Percentiles rank a stretch among this genome's conserved stretches.
Conservation (phyloP, 2,797 vertebrate genomes). For the Hyperoplus lanceolatus region DNA sequence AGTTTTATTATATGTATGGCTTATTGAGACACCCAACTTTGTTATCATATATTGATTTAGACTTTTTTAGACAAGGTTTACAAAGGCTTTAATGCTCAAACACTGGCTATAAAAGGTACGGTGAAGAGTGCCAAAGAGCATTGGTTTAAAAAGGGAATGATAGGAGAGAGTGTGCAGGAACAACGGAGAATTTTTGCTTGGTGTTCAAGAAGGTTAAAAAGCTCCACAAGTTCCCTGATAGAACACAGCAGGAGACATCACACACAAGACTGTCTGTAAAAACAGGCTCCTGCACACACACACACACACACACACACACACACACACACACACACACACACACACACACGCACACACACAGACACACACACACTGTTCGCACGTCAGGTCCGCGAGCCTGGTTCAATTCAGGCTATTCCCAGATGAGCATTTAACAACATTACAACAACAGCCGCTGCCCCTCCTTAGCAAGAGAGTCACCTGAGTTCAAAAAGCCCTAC, state of each 20-base stretch:
- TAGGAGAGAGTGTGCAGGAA: conserved; percentile 14
- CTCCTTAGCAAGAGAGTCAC: conserved; percentile 54
- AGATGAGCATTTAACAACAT: conserved; percentile 58
- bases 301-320: conserved; percentile 48
- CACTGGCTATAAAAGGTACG: conserved; percentile 49
- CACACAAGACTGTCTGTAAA: conserved; percentile 56
- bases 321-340: conserved; percentile 48
- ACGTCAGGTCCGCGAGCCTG: conserved; percentile 38
- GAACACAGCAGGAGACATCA: conserved; percentile 70
- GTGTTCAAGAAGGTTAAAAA: conserved; percentile 81
- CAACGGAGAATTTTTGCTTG: conserved; percentile 45
- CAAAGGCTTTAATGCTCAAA: conserved; percentile 54
- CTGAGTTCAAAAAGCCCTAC: conserved; percentile 52
- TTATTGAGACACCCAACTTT: no score
- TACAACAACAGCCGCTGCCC: conserved; percentile 40
- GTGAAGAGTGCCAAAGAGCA: conserved; percentile 55
- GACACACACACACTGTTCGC: conserved; percentile 49
- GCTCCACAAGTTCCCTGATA: conserved; percentile 81
- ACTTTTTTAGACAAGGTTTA: no score
- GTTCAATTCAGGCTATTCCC: conserved; percentile 63
- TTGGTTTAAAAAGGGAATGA: conserved; percentile 37
- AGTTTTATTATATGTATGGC: no score
- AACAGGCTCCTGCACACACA: conserved; percentile 57
- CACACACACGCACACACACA: conserved; percentile 30
- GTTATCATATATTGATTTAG: no score